A percentile compares a stretch with the other conserved stretches of the same genome.
Evolutionary conservation across 2,888 invertebrate genomes (phyloP).

Genomic region (Sesia apiformis): DNA sequence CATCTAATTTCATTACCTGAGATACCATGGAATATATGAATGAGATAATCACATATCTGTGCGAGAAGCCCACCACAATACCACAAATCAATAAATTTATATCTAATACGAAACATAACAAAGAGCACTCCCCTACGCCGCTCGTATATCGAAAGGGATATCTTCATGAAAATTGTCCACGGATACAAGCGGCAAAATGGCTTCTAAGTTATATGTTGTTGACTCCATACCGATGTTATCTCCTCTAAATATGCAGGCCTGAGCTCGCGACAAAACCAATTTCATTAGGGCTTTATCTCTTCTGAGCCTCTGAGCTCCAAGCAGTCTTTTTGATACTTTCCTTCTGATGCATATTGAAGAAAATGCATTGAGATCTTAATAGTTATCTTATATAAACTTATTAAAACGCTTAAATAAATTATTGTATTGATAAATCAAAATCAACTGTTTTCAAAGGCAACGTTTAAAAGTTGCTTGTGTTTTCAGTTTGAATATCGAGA

Average conservation of each 20-base stretch:
- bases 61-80: neutral
- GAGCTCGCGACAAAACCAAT: slow-evolving; percentile 27
- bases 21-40: no score
- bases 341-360: slow-evolving; percentile 11
- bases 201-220: slow-evolving; percentile 21
- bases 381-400: no score
- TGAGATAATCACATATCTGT: no score
- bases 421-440: no score
- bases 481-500: no score
- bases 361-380: slow-evolving; percentile 15
- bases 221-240: slow-evolving; percentile 16
- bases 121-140: slow-evolving; percentile 13
- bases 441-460: no score
- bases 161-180: slow-evolving; percentile 32
- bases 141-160: slow-evolving; percentile 20
- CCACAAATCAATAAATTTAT: neutral
- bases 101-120: slow-evolving; percentile 15
- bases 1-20: no score
- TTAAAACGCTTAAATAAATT: no score
- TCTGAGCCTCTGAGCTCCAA: slow-evolving; percentile 11
- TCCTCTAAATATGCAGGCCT: slow-evolving; percentile 20
- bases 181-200: slow-evolving; percentile 10
- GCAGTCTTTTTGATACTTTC: slow-evolving; percentile 20
- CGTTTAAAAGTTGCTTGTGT: no score
- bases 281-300: slow-evolving; percentile 35